These are phyloP conservation scores for Lagopus muta DNA, from an alignment of 2,113 vertebrate species.

Conservation along the genomic window DNA sequence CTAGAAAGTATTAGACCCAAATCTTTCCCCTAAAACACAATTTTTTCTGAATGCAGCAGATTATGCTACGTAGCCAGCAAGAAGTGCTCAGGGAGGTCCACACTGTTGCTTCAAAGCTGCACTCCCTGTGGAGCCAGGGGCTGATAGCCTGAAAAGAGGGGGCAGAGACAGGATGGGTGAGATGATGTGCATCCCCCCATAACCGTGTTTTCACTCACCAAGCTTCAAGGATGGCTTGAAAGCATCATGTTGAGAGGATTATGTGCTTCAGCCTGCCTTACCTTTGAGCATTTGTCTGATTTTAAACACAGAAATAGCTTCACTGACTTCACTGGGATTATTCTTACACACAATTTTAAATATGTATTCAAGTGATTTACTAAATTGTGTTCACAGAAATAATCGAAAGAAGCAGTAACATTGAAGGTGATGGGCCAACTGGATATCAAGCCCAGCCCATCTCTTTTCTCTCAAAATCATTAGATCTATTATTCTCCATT, in stretches of 20 bases:
- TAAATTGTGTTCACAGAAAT: neutral
- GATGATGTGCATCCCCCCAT: neutral
- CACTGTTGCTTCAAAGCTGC: neutral
- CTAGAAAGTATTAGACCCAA: neutral
- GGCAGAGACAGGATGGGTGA: neutral
- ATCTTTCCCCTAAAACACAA: neutral
- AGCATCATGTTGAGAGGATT: conserved; percentile 7
- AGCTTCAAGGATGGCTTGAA: neutral
- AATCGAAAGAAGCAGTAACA: neutral
- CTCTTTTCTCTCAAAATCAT: neutral
- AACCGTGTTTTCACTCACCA: neutral
- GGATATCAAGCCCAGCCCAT: neutral
- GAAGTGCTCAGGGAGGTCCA: neutral
- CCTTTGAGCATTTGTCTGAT: neutral
- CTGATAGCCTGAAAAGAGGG: neutral
- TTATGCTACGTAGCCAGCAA: neutral
- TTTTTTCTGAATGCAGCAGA: neutral
- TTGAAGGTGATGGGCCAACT: neutral
- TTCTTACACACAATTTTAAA: neutral
- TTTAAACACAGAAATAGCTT: conserved; percentile 35
- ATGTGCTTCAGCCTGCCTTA: neutral
- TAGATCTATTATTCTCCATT: neutral
- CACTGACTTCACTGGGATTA: neutral
- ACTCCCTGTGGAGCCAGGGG: neutral
- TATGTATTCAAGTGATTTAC: neutral